Evolutionary conservation across 2,888 invertebrate genomes (phyloP), one percentile per base, ranked within the genome.

Genomic region (Margaritifera margaritifera): DNA sequence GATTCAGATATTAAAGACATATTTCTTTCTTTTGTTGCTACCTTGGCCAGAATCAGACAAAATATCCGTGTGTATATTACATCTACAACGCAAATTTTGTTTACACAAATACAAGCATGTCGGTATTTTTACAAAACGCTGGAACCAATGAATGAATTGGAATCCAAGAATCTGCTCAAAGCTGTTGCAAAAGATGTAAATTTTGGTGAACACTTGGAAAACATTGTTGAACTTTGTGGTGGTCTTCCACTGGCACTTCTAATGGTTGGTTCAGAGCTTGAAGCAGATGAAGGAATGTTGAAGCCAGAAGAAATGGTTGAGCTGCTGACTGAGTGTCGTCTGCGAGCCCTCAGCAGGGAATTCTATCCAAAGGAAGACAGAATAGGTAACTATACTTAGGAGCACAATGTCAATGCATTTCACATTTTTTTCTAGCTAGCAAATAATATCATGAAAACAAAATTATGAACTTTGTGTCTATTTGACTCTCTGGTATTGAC

Each of bases 211-310:
- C 52, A 69, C 42, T 22, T 69, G 6, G 54, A 62, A 18, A 31
- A 62, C 22, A 77, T 77, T 53, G 71, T 72, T 19, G 53, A 62
- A 18, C 64, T 65, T 3, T 74, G 74, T 59, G 66, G 66, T 18
- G 71, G 76, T 15, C 59, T 77, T 56, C 76, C 76, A 31, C 61
- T 73, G 51, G 76, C 73, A 27, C 50, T 74, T 53, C 56, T 74
- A n/a, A n/a, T n/a, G n/a, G n/a, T n/a, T n/a, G n/a, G n/a, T n/a
- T n/a, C n/a, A n/a, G n/a, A n/a, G n/a, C n/a, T n/a, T n/a, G n/a
- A n/a, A n/a, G n/a, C n/a, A n/a, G n/a, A n/a, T n/a, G n/a, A n/a
- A n/a, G n/a, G n/a, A n/a, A n/a, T n/a, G n/a, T n/a, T n/a, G n/a
- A n/a, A n/a, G n/a, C n/a, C n/a, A n/a, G n/a, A n/a, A n/a, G n/a